Evolutionary conservation across 2,113 vertebrate species (phyloP), one percentile per base, ranked within the genome.

Genomic region (Chaetorhynchus papuensis): DNA sequence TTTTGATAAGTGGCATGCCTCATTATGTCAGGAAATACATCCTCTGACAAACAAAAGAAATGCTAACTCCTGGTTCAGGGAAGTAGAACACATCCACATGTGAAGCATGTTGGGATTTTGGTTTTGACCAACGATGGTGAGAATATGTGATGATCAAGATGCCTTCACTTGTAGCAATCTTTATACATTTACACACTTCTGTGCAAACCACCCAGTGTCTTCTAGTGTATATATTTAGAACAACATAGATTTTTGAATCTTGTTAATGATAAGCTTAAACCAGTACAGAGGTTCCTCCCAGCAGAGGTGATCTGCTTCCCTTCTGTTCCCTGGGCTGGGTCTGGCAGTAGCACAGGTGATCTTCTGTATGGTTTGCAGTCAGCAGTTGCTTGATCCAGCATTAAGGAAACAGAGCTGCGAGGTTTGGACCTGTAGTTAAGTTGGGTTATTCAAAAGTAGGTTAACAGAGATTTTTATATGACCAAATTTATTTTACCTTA

Each of bases 221-320:
- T 23, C 16, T 1, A 37, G 15, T 1, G 1, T 31, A 2, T 47
- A 0, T 30, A 8, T 65, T 80, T 69, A 30, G 50, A 66, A 30
- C 16, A 42, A 11, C 2, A 2, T 6, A 4, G 10, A 8, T n/a
- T 78, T 89, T 33, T 63, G 15, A 44, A 15, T 71, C 33, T 35
- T 91, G n/a, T 9, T 85, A 8, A 16, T 54, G 22, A 14, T 59
- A 14, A 39, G 6, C 47, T 78, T 72, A 80, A 83, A 74, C 8
- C 37, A 37, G n/a, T 24, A 10, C 1, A 13, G 76, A 72, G 64
- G 7, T 23, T 75, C 26, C 35, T 59, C 4, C 49, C 7, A 3
- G 1, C 10, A 17, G 47, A 77, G 42, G 8, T 66, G 44, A 44
- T 57, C 33, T 44, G 37, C 60, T 84, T 74, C 59, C 22, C 42